Conservation (phyloP, 2,797 vertebrate genomes). For the Dromococcyx pavoninus region DNA sequence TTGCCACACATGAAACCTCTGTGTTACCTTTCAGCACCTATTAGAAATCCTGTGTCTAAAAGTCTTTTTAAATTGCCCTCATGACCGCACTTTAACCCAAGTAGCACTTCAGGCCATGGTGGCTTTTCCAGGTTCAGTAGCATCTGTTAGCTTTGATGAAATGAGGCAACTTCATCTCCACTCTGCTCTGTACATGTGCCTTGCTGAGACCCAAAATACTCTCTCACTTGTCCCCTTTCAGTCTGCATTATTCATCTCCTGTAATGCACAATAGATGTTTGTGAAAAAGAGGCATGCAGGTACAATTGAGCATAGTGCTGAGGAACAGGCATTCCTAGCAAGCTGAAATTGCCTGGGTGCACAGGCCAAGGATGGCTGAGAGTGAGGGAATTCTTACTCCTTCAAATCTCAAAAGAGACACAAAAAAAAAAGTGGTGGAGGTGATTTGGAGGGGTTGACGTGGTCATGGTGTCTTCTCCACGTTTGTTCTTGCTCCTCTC, state of each 20-base stretch:
- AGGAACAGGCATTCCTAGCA: neutral
- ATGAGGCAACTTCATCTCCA: neutral
- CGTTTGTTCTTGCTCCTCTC: neutral
- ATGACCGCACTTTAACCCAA: constrained; percentile 11
- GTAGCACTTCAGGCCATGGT: neutral
- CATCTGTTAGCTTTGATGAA: neutral
- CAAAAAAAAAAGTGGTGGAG: neutral
- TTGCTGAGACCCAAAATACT: neutral
- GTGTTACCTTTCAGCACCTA: neutral
- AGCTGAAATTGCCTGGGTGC: neutral
- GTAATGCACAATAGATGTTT: constrained; percentile 66
- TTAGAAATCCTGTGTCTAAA: constrained; percentile 13
- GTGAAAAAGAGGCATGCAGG: neutral
- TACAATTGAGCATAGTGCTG: neutral
- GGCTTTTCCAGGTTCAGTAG: neutral
- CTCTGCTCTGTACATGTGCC: neutral
- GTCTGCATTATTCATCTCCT: constrained; percentile 62
- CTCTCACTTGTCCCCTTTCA: neutral
- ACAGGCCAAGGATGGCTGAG: neutral
- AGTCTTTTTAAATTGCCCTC: constrained; percentile 9
- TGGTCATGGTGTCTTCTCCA: neutral
- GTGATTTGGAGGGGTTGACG: neutral
- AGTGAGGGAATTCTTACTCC: neutral
- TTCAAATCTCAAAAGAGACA: too few relatives aligned
- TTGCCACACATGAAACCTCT: neutral